phyloP scores from a whole-genome alignment of 2,888 invertebrate genomes.

The Drosophila cognata region DNA sequence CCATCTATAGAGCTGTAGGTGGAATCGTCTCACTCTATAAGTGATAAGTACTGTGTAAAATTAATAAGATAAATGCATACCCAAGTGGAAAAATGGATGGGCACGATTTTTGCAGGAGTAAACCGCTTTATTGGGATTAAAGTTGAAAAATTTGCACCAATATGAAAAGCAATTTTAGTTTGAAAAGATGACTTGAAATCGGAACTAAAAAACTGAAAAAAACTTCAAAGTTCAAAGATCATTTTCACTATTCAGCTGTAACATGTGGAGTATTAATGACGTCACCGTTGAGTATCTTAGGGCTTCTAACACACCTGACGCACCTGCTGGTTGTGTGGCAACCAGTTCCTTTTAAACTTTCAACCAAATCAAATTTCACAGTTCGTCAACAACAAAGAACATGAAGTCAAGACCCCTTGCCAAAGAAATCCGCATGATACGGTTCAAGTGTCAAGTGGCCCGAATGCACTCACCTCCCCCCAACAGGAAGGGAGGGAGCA shows the following conservation, averaged over 20 bases:
- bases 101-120: neutral
- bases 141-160: neutral
- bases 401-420: slow-evolving; percentile 8
- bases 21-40: neutral
- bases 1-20: neutral
- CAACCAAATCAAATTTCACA: slow-evolving; percentile 51
- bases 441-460: slow-evolving; percentile 72
- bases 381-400: slow-evolving; percentile 4
- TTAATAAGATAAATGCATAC: neutral
- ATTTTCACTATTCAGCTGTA: neutral
- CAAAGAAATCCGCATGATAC: slow-evolving; percentile 59
- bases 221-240: neutral
- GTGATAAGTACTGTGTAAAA: neutral
- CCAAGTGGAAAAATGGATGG: neutral
- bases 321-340: neutral
- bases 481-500: slow-evolving; percentile 13
- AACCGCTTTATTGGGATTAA: neutral
- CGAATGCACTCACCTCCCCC: slow-evolving; percentile 6
- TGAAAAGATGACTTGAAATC: neutral
- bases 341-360: slow-evolving; percentile 14
- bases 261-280: neutral
- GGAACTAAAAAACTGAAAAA: neutral
- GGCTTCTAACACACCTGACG: slow-evolving; percentile 24
- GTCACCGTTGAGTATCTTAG: neutral
- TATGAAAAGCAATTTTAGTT: neutral